Base-by-base conservation (phyloP, 2,113 vertebrate species). In the Nyctibius bracteatus region DNA sequence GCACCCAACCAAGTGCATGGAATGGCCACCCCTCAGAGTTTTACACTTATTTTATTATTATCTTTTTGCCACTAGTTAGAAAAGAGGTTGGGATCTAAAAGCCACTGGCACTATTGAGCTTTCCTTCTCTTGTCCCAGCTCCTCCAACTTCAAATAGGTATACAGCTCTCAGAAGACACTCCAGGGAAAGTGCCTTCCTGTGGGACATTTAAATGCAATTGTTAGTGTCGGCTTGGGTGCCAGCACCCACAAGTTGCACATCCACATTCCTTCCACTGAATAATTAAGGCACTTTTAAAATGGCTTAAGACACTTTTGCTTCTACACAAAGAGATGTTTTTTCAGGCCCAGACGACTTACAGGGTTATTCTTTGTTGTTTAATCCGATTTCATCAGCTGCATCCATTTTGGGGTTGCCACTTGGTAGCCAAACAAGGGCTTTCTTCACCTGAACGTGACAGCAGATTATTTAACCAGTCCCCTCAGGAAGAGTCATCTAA, bases 1-100 rank as follows among this genome's bases (percentile, higher is more conserved):
- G 58, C 23, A 8, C 12, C 13, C 54, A 70, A 54, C 23, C 58
- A 86, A 37, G 20, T 43, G 39, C 44, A 52, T 9, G 16, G 81
- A 70, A 47, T 0, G 0, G 15, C 16, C 33, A 47, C 20, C 10
- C 3, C 11, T 5, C 13, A 0, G 4, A 75, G 8, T 0, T 57
- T 6, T 37, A 58, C 10, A 13, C 47, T 43, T 71, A 19, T 62
- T 51, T 18, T 63, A 24, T 39, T 54, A 43, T 18, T 31, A 43
- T 3, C 49, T 65, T 44, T 59, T 80, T 90, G 44, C 23, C 49
- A 52, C 22, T 51, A 28, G 54, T 30, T 14, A 88, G 58, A 80
- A 81, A 92, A 88, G 33, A 71, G 9, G 3, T 37, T 75, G 47
- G 9, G 9, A 44, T 88, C 28, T 61, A 46, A 80, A 65, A 90